Evolutionary conservation across 2,113 vertebrate genomes (phyloP).

Genomic region (Charadrius vociferus): DNA sequence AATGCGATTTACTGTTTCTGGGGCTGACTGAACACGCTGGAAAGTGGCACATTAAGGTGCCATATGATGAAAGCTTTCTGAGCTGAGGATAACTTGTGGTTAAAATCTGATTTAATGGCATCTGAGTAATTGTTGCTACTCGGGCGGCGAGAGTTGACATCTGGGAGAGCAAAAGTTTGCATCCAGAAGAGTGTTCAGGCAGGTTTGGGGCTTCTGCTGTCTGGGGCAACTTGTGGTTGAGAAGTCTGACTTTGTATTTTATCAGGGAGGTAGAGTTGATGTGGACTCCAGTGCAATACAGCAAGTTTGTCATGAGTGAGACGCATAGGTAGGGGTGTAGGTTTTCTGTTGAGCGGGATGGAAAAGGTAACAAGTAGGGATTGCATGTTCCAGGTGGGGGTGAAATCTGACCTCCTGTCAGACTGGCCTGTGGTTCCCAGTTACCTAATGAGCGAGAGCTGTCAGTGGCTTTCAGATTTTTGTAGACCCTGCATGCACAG

Average conservation of each 20-base stretch:
- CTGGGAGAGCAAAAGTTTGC: neutral
- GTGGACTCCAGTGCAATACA: neutral
- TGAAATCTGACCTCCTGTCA: neutral
- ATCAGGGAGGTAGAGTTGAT: neutral
- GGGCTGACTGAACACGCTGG: neutral
- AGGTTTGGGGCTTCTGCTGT: neutral
- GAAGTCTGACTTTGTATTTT: neutral
- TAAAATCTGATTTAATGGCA: neutral
- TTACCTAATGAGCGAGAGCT: neutral
- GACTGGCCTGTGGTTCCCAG: neutral
- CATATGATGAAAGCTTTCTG: neutral
- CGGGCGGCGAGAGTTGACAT: neutral
- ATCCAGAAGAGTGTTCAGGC: accelerated
- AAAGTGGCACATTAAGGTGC: neutral
- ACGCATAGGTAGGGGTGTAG: accelerated
- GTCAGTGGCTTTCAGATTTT: neutral
- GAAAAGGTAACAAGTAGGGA: neutral
- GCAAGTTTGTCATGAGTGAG: neutral
- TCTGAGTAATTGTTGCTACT: neutral
- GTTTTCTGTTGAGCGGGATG: neutral
- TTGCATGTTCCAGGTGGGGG: neutral
- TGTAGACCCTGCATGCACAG: neutral
- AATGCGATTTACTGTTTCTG: neutral
- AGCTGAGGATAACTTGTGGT: neutral
- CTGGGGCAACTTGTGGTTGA: neutral